These are phyloP conservation scores for Dissostichus mawsoni DNA, from an alignment of 2,113 vertebrate genomes.

Conservation along the genomic window DNA sequence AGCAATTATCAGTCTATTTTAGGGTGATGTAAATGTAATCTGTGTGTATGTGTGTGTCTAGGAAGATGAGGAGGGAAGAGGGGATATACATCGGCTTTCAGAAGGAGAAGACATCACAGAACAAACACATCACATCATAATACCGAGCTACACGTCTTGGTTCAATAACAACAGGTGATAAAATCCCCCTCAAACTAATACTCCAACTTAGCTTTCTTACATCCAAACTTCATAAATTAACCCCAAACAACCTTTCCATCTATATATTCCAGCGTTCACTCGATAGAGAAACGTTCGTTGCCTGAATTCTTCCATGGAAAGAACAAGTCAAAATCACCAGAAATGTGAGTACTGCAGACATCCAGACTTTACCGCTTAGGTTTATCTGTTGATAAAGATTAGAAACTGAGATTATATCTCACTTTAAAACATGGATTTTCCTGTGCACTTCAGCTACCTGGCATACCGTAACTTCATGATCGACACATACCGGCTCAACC, in stretches of 20 bases:
- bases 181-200: conserved; percentile 8
- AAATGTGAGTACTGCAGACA: conserved; percentile 89
- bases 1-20: neutral
- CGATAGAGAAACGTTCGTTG: conserved; percentile 94
- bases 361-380: neutral
- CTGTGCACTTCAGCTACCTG: conserved; percentile 87
- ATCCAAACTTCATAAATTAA: neutral
- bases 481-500: conserved; percentile 96
- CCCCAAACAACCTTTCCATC: neutral
- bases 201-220: neutral
- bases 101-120: conserved; percentile 95
- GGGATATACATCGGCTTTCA: conserved; percentile 87
- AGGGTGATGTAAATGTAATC: neutral
- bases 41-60: conserved; percentile 73
- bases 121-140: conserved; percentile 97
- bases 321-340: conserved; percentile 98
- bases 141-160: conserved; percentile 97
- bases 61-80: conserved; percentile 93
- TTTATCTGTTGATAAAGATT: neutral
- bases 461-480: conserved; percentile 99
- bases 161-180: conserved; percentile 96
- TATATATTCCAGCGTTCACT: conserved; percentile 87
- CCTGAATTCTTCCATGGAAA: conserved; percentile 98
- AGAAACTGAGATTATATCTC: neutral
- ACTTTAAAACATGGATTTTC: neutral